Percentiles rank a stretch among this genome's conserved stretches.
phyloP scores from a whole-genome alignment of 2,797 vertebrate species.

The Argya squamiceps region DNA sequence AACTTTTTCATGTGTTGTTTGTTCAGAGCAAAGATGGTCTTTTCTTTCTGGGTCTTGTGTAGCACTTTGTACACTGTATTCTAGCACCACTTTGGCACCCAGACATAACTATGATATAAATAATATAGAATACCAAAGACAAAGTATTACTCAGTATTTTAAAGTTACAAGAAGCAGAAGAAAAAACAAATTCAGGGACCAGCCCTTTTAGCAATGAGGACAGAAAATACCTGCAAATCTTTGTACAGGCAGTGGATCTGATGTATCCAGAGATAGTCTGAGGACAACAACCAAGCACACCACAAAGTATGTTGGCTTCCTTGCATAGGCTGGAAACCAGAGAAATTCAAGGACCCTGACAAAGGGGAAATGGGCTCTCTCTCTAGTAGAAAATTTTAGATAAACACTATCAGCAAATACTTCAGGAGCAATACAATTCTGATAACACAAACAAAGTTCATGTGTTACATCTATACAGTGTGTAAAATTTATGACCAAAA shows the following conservation, averaged over 20 bases:
- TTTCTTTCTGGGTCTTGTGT: neutral
- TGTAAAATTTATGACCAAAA: neutral
- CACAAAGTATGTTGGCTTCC: neutral
- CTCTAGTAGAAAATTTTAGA: neutral
- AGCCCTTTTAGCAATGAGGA: neutral
- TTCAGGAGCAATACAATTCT: neutral
- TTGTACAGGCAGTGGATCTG: neutral
- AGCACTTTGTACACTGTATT: neutral
- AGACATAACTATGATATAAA: neutral
- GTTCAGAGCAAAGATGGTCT: neutral
- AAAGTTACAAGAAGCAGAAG: neutral
- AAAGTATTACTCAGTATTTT: neutral
- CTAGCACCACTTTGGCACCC: neutral
- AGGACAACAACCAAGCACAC: neutral
- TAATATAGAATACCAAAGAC: neutral
- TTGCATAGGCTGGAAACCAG: neutral
- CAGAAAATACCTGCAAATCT: neutral
- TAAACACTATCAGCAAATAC: neutral
- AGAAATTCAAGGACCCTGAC: neutral
- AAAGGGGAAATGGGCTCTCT: neutral
- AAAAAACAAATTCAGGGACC: neutral
- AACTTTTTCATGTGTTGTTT: neutral
- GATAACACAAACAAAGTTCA: rapidly evolving
- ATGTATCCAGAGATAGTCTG: neutral
- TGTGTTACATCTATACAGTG: neutral